A percentile compares a stretch with the other conserved stretches of the same genome.
Conservation (phyloP, 2,888 invertebrate species). For the Orthosia cruda region DNA sequence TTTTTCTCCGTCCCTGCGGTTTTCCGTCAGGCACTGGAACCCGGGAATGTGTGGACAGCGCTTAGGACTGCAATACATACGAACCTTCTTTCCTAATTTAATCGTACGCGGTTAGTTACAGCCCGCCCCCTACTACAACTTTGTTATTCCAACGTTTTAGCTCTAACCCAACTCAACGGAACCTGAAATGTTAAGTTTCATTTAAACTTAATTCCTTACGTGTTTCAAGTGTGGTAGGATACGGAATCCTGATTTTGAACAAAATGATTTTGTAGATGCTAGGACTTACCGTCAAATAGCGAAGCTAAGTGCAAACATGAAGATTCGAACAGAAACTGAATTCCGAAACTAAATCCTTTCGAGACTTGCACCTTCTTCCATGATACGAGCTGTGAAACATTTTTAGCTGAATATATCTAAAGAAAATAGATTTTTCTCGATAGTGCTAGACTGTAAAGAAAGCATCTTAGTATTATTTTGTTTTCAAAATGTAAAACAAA, state of each 20-base stretch:
- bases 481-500: slow-evolving; percentile 22
- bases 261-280: slow-evolving; percentile 54
- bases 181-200: slow-evolving; percentile 64
- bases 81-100: slow-evolving; percentile 28
- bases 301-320: slow-evolving; percentile 50
- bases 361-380: slow-evolving; percentile 31
- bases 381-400: slow-evolving; percentile 45
- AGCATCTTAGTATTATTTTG: slow-evolving; percentile 33
- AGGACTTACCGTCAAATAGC: slow-evolving; percentile 33
- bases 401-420: slow-evolving; percentile 24
- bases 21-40: too few relatives aligned
- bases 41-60: too few relatives aligned
- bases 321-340: slow-evolving; percentile 55
- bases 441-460: slow-evolving; percentile 11
- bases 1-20: too few relatives aligned
- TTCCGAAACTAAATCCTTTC: slow-evolving; percentile 46
- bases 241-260: slow-evolving; percentile 53
- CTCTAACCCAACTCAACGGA: slow-evolving; percentile 46
- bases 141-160: slow-evolving; percentile 54
- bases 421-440: slow-evolving; percentile 40
- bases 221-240: slow-evolving; percentile 44
- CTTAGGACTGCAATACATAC: slow-evolving; percentile 13
- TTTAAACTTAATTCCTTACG: slow-evolving; percentile 58
- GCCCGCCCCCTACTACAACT: slow-evolving; percentile 28
- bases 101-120: slow-evolving; percentile 33